phyloP scores from a whole-genome alignment of 2,113 vertebrate species.

The Hippocampus barbouri region DNA sequence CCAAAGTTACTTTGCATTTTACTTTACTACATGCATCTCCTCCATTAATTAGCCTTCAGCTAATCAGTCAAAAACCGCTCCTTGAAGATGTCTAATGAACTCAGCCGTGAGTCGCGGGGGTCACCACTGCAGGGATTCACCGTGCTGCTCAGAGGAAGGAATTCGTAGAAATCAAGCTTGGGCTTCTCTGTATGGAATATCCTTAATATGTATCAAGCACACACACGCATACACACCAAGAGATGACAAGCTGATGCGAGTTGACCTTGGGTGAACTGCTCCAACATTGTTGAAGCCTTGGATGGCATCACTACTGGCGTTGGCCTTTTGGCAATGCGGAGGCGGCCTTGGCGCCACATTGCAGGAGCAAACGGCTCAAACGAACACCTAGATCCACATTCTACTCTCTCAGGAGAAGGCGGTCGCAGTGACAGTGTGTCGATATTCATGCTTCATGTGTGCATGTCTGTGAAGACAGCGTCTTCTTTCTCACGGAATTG shows the following conservation, averaged over 20 bases:
- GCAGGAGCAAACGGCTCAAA: slow-evolving; percentile 6
- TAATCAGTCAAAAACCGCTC: background rate
- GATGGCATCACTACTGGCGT: slow-evolving; percentile 9
- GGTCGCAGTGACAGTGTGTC: slow-evolving; percentile 35
- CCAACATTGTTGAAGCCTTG: background rate
- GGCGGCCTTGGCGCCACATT: slow-evolving; percentile 16
- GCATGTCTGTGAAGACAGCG: slow-evolving; percentile 27
- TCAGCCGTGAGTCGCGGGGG: background rate
- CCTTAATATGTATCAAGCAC: slow-evolving; percentile 16
- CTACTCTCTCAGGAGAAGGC: slow-evolving; percentile 52
- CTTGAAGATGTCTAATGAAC: background rate
- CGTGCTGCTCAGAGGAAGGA: slow-evolving; percentile 10
- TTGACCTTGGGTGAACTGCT: slow-evolving; percentile 7
- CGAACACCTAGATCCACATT: slow-evolving; percentile 16
- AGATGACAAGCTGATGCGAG: slow-evolving; percentile 3
- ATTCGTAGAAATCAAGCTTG: slow-evolving; percentile 20
- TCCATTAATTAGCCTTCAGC: background rate
- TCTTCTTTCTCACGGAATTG: background rate
- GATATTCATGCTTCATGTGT: slow-evolving; percentile 29
- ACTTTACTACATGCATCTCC: background rate
- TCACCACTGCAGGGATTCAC: slow-evolving; percentile 12
- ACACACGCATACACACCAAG: slow-evolving; percentile 12
- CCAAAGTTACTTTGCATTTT: background rate
- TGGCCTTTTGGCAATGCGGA: slow-evolving; percentile 18
- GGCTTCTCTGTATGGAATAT: slow-evolving; percentile 19